Conservation (phyloP, 2,113 vertebrate genomes). For the Aegithalos caudatus region DNA sequence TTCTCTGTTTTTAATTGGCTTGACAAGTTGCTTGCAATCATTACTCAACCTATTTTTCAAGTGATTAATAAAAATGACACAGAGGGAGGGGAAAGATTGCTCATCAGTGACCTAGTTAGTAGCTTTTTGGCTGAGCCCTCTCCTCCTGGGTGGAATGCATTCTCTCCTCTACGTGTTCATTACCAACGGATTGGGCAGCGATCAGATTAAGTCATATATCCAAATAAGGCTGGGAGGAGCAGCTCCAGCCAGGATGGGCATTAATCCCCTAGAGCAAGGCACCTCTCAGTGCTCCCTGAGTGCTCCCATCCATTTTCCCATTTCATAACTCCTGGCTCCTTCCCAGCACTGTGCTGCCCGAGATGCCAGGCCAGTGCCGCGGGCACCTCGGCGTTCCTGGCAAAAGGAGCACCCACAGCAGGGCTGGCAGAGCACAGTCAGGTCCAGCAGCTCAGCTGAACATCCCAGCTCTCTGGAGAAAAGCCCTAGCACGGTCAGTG, state of each 20-base stretch:
- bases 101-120: slow-evolving; percentile 63
- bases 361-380: neutral
- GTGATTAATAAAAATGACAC: slow-evolving; percentile 73
- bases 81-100: slow-evolving; percentile 64
- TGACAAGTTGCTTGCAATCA: slow-evolving; percentile 56
- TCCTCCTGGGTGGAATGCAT: slow-evolving; percentile 2
- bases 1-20: slow-evolving; percentile 53
- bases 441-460: neutral
- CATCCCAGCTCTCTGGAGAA: neutral
- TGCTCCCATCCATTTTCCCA: neutral
- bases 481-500: neutral
- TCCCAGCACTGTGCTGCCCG: neutral
- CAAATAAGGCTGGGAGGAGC: slow-evolving; percentile 13
- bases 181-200: neutral
- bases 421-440: neutral
- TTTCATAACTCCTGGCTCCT: neutral
- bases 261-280: neutral
- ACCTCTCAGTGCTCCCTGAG: neutral
- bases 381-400: neutral
- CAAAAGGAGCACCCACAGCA: rapidly evolving
- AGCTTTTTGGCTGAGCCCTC: slow-evolving; percentile 28
- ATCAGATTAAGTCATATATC: slow-evolving; percentile 49
- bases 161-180: slow-evolving; percentile 22
- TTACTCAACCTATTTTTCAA: slow-evolving; percentile 68
- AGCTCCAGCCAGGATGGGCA: slow-evolving; percentile 38